Conservation (phyloP, 2,888 invertebrate species). For the Phengaris alcon region DNA sequence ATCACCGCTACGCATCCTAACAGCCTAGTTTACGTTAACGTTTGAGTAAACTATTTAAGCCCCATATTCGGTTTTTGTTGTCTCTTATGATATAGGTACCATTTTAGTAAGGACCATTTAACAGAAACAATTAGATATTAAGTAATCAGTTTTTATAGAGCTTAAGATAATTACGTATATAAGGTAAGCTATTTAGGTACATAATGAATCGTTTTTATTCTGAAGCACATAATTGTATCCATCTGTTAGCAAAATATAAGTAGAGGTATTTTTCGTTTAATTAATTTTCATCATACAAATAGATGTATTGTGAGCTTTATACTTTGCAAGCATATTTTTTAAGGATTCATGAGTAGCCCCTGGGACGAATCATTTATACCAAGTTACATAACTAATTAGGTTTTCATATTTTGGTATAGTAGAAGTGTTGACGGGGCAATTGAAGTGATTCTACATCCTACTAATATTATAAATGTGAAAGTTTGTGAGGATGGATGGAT, state of each 20-base stretch:
- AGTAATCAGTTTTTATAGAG: too few species aligned
- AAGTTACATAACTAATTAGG: constrained; percentile 1
- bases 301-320: neutral
- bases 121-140: too few species aligned
- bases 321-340: neutral
- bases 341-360: neutral
- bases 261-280: neutral
- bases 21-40: constrained; percentile 6
- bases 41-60: neutral
- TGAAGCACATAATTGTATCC: neutral
- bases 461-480: too few species aligned
- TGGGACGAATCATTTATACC: constrained; percentile 18
- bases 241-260: neutral
- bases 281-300: neutral
- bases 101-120: too few species aligned
- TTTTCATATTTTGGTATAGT: neutral
- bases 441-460: neutral
- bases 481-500: too few species aligned
- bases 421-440: neutral
- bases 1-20: neutral
- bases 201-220: too few species aligned
- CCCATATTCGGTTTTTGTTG: neutral
- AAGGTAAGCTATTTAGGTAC: too few species aligned
- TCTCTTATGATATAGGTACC: too few species aligned
- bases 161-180: too few species aligned